Conservation (phyloP, 2,113 vertebrate genomes). For the Australoheros scitulus region DNA sequence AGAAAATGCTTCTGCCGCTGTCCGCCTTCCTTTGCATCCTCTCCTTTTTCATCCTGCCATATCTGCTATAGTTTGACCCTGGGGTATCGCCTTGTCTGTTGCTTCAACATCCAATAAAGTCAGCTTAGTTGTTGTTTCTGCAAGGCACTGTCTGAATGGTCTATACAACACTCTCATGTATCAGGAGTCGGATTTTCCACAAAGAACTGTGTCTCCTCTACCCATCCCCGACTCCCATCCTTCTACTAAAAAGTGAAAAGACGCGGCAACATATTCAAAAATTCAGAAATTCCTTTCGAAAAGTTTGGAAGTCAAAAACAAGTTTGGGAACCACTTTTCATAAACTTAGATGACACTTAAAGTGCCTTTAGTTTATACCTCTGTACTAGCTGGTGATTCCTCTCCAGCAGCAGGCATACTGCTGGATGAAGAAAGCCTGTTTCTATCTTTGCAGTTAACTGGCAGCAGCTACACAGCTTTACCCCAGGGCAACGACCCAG, state of each 20-base stretch:
- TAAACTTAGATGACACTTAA: constrained; percentile 56
- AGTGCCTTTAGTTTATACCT: constrained; percentile 23
- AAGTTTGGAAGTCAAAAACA: constrained; percentile 42
- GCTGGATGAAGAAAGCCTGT: constrained; percentile 50
- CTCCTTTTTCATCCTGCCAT: constrained; percentile 18
- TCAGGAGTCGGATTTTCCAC: constrained; percentile 1
- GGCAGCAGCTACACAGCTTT: constrained; percentile 49
- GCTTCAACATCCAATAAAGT: constrained; percentile 35
- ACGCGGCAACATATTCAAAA: constrained; percentile 1
- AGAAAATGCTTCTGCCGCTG: not conserved
- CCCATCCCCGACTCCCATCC: not conserved
- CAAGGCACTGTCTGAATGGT: constrained; percentile 23
- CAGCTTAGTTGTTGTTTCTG: constrained; percentile 22
- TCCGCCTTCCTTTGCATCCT: not conserved
- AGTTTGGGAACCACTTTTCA: constrained; percentile 40
- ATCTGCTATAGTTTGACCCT: constrained; percentile 22
- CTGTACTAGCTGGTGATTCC: constrained; percentile 42
- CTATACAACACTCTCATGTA: not conserved
- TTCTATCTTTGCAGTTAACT: constrained; percentile 57
- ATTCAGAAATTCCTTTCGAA: constrained; percentile 28
- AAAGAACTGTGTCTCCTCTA: not conserved
- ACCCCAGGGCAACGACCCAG: constrained; percentile 46
- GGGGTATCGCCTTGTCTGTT: constrained; percentile 10
- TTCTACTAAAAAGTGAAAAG: not conserved
- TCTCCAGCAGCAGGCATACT: constrained; percentile 36